These are phyloP conservation scores for Coregonus ussuriensis DNA, from an alignment of 2,797 vertebrate species.

Conservation along the genomic window DNA sequence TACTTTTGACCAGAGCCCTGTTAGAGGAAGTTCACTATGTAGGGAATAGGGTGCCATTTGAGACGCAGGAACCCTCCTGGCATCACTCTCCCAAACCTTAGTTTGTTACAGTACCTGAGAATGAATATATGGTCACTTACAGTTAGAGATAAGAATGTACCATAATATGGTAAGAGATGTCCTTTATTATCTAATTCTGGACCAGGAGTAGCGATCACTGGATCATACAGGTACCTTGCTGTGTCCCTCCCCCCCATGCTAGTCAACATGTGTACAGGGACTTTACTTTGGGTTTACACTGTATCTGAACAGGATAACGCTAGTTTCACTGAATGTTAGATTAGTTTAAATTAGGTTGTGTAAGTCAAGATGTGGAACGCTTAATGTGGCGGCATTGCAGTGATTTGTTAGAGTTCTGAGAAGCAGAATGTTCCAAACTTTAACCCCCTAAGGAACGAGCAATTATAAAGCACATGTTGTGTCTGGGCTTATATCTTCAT, in stretches of 20 bases:
- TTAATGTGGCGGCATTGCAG: background rate
- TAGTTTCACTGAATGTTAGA: background rate
- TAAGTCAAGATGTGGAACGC: background rate
- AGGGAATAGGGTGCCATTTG: constrained; percentile 3
- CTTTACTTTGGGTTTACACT: background rate
- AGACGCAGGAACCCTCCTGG: background rate
- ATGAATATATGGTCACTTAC: no score
- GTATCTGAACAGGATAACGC: background rate
- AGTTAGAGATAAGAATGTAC: background rate
- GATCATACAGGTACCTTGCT: background rate
- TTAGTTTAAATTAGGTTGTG: background rate
- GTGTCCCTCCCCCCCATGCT: background rate
- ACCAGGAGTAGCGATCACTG: background rate
- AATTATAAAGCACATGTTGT: background rate
- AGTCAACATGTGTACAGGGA: background rate
- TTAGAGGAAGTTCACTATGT: background rate
- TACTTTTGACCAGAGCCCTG: background rate
- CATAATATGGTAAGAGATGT: background rate
- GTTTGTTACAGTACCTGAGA: background rate
- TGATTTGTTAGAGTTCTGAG: background rate
- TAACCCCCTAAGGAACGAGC: background rate
- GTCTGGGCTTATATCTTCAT: background rate
- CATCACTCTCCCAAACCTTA: constrained; percentile 31
- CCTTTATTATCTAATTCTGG: background rate
- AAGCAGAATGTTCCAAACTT: background rate